Conservation (phyloP, 2,797 vertebrate genomes). For the Premnoplex brunnescens region DNA sequence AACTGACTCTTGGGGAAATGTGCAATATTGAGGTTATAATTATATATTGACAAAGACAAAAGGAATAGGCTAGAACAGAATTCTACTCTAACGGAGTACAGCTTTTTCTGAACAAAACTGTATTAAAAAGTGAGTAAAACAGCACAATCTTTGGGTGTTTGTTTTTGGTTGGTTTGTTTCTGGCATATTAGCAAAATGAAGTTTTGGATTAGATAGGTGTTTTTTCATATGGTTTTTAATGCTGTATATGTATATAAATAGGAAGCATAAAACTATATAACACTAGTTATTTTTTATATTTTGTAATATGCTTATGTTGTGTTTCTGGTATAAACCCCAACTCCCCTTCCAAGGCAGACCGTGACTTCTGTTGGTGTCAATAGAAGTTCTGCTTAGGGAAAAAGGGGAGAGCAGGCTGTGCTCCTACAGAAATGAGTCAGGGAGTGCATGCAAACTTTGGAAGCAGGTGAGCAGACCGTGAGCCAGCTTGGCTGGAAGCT, state of each 20-base stretch:
- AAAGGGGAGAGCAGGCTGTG: background rate
- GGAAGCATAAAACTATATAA: conserved; percentile 61
- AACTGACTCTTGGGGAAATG: conserved; percentile 69
- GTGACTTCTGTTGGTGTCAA: background rate
- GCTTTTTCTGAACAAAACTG: conserved; percentile 66
- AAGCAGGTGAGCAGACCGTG: conserved; percentile 29
- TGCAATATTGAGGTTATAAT: conserved; percentile 68
- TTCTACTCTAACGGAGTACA: conserved; percentile 17
- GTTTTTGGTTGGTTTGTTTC: conserved; percentile 32
- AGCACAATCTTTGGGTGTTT: conserved; percentile 53
- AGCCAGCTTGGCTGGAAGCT: conserved; percentile 5
- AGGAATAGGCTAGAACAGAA: conserved; percentile 51
- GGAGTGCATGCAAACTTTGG: background rate
- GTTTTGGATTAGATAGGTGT: conserved; percentile 59
- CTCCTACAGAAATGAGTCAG: background rate
- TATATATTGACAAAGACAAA: conserved; percentile 46
- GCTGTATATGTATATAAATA: conserved; percentile 71
- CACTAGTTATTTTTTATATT: conserved; percentile 78
- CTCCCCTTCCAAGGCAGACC: conserved; percentile 4
- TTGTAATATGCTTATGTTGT: conserved; percentile 67
- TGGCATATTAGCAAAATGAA: conserved; percentile 36
- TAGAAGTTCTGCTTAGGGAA: background rate
- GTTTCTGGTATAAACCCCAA: conserved; percentile 53
- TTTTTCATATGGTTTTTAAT: conserved; percentile 67
- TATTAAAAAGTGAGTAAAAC: conserved; percentile 60